Base-by-base conservation (phyloP, 2,797 vertebrate genomes). In the Paguma larvata region DNA sequence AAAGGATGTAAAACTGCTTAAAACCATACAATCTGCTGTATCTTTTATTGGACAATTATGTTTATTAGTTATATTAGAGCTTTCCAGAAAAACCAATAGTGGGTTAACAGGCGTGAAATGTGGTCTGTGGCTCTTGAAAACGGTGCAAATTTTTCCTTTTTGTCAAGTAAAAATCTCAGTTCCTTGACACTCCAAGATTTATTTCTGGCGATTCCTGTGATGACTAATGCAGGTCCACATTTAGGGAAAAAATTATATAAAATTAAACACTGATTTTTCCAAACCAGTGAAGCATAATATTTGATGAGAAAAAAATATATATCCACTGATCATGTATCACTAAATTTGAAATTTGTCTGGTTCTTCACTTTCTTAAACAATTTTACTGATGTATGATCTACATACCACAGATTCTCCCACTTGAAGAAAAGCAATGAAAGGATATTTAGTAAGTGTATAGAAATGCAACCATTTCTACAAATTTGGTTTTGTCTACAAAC, bases 11-110 rank as follows among this genome's bases (percentile, higher is more conserved):
- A 96, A 46, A 65, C 65, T 96, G 85, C 48, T 92, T 96, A 94
- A 93, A 41, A 53, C 84, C 32, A 85, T 34, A 53, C 3, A 79
- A 2, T 97, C 46, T 90, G n/a, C 34, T 93, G 12, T 96, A 95
- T 79, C 59, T 91, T 98, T 96, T 72, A 87, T 5, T 97, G 32
- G 44, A 68, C 90, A 95, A n/a, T 95, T 96, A 77, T 44, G 1
- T 38, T 94, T 91, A 21, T 25, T 94, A 3, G 41, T 94, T 97
- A 21, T 96, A 92, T 23, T 27, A 72, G 77, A 44, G 7, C 9
- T 18, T 97, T 53, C 14, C 4, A 46, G 44, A 10, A 85, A 94
- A 96, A 95, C 3, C 13, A 91, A 41, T 23, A 41, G 70, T 32
- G 72, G 27, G 0, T 72, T 75, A 92, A 75, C 72, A 90, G 63